Conservation (phyloP, 2,888 invertebrate genomes). For the Itoplectis maculator region DNA sequence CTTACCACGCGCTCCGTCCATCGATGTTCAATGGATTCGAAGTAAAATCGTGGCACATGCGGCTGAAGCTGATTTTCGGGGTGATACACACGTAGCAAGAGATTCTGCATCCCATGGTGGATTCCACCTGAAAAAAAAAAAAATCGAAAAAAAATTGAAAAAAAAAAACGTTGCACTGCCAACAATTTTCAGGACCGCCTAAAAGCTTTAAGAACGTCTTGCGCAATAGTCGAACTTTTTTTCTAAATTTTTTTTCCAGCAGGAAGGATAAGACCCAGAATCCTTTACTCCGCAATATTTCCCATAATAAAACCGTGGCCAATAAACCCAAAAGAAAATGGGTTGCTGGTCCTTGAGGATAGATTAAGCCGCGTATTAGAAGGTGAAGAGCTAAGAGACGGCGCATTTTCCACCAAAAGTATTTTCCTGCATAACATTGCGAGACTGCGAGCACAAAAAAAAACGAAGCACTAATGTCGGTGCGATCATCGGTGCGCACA, state of each 20-base stretch:
- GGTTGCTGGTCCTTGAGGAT: slow-evolving; percentile 67
- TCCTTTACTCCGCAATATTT: slow-evolving; percentile 49
- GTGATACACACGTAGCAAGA: not conserved
- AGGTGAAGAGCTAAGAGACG: slow-evolving; percentile 1
- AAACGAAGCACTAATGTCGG: slow-evolving; percentile 54
- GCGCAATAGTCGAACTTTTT: slow-evolving; percentile 44
- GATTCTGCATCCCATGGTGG: not conserved
- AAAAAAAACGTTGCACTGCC: slow-evolving; percentile 17
- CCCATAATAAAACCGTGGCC: slow-evolving; percentile 58
- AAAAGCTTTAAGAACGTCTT: slow-evolving; percentile 42
- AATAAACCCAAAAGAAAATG: slow-evolving; percentile 32
- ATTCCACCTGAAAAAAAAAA: not conserved
- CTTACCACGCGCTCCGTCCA: slow-evolving; percentile 43
- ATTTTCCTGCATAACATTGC: slow-evolving; percentile 16
- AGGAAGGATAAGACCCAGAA: slow-evolving; percentile 31
- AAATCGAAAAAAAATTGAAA: not conserved
- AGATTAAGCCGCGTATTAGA: slow-evolving; percentile 48
- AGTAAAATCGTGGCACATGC: slow-evolving; percentile 25
- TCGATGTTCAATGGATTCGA: slow-evolving; percentile 17
- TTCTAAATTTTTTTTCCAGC: not conserved
- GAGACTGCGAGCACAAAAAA: slow-evolving; percentile 29
- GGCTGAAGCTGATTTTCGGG: slow-evolving; percentile 13
- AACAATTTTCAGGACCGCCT: not conserved
- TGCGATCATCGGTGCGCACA: slow-evolving; percentile 75
- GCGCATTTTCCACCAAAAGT: slow-evolving; percentile 20